A percentile compares a stretch with the other conserved stretches of the same genome.
phyloP scores from a whole-genome alignment of 2,113 vertebrate genomes.

The Etia nguti region DNA sequence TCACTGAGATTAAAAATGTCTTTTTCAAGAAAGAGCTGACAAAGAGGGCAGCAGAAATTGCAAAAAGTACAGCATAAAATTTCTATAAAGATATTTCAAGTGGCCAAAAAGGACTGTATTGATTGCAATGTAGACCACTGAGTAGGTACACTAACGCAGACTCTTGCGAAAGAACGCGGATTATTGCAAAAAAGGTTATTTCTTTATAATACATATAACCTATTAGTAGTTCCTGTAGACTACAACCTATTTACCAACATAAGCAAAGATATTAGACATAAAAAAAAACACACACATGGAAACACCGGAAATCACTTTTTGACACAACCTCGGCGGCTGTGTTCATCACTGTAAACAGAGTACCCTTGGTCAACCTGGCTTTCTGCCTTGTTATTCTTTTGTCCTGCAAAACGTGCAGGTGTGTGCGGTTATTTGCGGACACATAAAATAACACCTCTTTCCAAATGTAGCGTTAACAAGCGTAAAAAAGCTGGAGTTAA shows the following conservation, averaged over 20 bases:
- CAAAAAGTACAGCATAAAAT: neutral
- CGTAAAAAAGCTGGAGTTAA: neutral
- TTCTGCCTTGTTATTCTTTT: neutral
- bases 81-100: neutral
- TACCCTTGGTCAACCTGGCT: neutral
- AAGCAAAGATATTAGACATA: neutral
- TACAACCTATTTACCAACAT: neutral
- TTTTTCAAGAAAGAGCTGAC: neutral
- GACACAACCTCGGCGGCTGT: neutral
- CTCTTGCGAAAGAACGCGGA: neutral
- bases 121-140: neutral
- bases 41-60: neutral
- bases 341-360: neutral
- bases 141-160: neutral
- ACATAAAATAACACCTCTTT: neutral
- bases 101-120: neutral
- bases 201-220: neutral
- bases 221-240: neutral
- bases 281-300: neutral
- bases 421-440: neutral
- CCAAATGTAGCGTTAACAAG: neutral
- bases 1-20: neutral
- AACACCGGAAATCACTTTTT: neutral
- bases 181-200: neutral
- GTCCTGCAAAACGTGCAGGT: neutral